phyloP scores from a whole-genome alignment of 2,888 invertebrate species.

The Agrotis puta region DNA sequence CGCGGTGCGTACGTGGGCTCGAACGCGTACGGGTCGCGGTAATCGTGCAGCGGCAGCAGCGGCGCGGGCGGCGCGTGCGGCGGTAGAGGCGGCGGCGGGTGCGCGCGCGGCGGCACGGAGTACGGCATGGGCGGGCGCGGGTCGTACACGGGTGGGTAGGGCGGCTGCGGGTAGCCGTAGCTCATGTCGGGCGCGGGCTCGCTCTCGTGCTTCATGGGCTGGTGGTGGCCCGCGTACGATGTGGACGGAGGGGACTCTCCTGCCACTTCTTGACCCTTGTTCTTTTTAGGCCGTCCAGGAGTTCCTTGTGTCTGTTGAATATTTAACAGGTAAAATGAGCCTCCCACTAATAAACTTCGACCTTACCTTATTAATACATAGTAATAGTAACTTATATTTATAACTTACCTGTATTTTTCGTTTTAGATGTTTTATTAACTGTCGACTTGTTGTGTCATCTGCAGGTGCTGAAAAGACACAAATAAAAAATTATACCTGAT shows the following conservation, averaged over 20 bases:
- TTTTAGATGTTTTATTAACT: conserved; percentile 86
- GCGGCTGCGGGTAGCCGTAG: conserved; percentile 78
- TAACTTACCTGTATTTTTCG: conserved; percentile 85
- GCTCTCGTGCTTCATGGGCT: conserved; percentile 81
- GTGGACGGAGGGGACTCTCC: conserved; percentile 84
- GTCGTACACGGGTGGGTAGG: conserved; percentile 75
- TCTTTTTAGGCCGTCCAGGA: conserved; percentile 87
- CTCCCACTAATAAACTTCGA: neutral
- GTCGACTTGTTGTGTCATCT: conserved; percentile 83
- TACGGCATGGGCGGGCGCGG: conserved; percentile 72
- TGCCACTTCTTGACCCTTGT: conserved; percentile 79
- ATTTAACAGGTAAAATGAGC: conserved; percentile 4
- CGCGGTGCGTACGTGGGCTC: conserved; percentile 69
- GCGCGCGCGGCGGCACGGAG: conserved; percentile 74
- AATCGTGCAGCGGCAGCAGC: conserved; percentile 69
- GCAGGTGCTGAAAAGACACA: conserved; percentile 71
- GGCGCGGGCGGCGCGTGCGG: conserved; percentile 65
- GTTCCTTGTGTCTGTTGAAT: conserved; percentile 80
- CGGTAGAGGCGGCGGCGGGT: conserved; percentile 65
- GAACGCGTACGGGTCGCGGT: conserved; percentile 73
- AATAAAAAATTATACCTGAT: neutral
- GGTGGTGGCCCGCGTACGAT: conserved; percentile 78
- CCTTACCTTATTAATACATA: neutral
- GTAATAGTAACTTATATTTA: conserved; percentile 3
- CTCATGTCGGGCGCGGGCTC: conserved; percentile 71